Conservation (phyloP, 2,797 vertebrate genomes). For the Pipistrellus pipistrellus region DNA sequence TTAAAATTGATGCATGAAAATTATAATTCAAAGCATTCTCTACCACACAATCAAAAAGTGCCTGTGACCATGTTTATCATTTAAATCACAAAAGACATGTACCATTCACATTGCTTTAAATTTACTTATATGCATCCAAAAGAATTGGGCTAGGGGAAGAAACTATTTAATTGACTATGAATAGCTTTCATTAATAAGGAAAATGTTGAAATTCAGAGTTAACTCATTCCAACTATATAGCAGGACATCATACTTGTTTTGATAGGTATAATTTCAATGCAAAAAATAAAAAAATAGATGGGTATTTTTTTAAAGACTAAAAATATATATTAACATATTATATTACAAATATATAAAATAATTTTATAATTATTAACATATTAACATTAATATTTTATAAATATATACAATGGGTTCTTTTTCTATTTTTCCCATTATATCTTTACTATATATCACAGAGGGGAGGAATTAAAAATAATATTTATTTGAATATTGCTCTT, state of each 20-base stretch:
- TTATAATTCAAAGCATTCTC: conserved; percentile 21
- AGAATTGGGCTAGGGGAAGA: no score
- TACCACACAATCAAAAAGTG: background rate
- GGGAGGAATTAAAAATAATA: background rate
- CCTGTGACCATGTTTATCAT: background rate
- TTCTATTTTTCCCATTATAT: background rate
- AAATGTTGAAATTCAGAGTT: conserved; percentile 42
- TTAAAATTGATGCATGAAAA: background rate
- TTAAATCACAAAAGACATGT: background rate
- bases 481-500: background rate
- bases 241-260: background rate
- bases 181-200: background rate
- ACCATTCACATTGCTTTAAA: background rate
- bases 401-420: background rate
- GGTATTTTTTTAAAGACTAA: background rate
- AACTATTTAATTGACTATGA: background rate
- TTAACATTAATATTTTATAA: background rate
- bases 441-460: background rate
- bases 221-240: background rate
- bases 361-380: background rate
- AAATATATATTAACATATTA: background rate
- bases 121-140: background rate
- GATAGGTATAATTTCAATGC: background rate
- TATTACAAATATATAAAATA: background rate
- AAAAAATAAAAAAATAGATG: background rate